These are phyloP conservation scores for Pluvialis apricaria DNA, from an alignment of 2,113 vertebrate species.

Conservation along the genomic window DNA sequence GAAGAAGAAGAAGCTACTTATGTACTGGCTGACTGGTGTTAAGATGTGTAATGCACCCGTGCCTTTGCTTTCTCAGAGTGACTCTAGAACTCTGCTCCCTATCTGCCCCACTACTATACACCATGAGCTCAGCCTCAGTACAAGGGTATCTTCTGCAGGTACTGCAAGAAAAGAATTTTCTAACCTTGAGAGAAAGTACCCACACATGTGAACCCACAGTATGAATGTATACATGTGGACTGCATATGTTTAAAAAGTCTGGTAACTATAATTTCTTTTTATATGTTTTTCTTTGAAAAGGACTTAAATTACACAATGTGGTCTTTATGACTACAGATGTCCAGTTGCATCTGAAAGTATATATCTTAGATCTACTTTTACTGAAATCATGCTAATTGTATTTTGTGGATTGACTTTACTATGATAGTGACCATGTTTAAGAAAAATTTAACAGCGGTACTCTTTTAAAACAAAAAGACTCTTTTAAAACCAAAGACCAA, in stretches of 20 bases:
- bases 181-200: background rate
- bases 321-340: background rate
- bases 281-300: slow-evolving; percentile 1
- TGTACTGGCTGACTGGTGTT: background rate
- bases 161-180: background rate
- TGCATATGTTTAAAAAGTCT: background rate
- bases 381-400: background rate
- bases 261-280: background rate
- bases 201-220: background rate
- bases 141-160: background rate
- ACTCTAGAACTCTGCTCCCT: background rate
- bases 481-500: background rate
- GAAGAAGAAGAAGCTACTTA: background rate
- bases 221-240: background rate
- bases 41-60: background rate
- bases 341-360: background rate
- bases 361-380: background rate
- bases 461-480: background rate
- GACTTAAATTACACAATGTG: background rate
- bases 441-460: background rate
- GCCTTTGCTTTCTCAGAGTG: background rate
- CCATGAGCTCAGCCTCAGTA: background rate
- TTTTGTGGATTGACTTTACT: background rate
- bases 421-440: background rate
- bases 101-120: background rate